Evolutionary conservation across 2,797 vertebrate genomes (phyloP), one percentile per base, ranked within the genome.

Genomic region (Chiroxiphia lanceolata): DNA sequence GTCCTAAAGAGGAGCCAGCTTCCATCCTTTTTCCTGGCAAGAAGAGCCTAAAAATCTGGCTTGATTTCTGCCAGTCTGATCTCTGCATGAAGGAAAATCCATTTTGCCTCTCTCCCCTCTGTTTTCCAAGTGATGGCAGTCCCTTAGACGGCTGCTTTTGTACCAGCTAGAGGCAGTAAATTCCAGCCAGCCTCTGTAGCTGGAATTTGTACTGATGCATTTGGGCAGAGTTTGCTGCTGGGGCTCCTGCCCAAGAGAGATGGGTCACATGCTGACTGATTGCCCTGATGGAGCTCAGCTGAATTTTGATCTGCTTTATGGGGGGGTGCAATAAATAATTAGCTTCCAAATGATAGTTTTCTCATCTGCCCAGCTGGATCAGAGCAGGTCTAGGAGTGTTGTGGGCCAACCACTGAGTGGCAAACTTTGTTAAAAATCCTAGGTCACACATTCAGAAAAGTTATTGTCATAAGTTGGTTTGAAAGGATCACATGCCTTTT

Each of bases 291-390:
- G 85, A 96, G 69, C 80, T 94, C 76, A 68, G 92, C 94, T 97
- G 95, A 92, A 83, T 95, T 96, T 90, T 96, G 60, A 76, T 96
- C 88, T 95, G 64, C 79, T 90, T 93, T 90, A 84, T 84, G 92
- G 96, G 96, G 92, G 86, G 67, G 44, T 96, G 71, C 89, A 97
- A 94, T 97, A 92, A 98, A 97, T 97, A 90, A 96, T 98, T 98
- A 97, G 97, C 95, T 97, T 95, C 59, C 80, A 74, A 93, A 29
- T 1, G 15, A 82, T 75, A 67, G 34, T 83, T 77, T 96, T 87
- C 9, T 11, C 42, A 53, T 72, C 61, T 67, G 48, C 16, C 16
- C 60, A 51, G 36, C 74, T 71, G 48, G 64, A 75, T 91, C 77
- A 87, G 50, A 67, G 67, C 40, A 60, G 50, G 31, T 83, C 54